Evolutionary conservation across 2,797 vertebrate species (phyloP).

Genomic region (Pipistrellus pipistrellus): DNA sequence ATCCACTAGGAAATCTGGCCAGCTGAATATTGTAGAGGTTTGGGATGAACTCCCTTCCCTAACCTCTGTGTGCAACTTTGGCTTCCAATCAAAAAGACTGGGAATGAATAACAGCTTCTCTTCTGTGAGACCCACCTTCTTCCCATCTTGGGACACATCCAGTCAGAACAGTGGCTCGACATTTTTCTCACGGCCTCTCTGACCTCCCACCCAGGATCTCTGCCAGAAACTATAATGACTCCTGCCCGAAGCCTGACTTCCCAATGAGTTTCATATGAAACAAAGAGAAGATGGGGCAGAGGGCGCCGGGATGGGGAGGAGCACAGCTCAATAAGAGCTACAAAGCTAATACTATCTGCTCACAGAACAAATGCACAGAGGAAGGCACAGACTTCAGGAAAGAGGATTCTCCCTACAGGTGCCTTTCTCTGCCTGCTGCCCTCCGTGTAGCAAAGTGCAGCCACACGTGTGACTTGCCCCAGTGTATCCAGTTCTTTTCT

Average conservation of each 20-base stretch:
- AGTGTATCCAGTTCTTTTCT: background rate
- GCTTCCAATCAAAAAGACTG: constrained; percentile 28
- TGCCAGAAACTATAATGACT: constrained; percentile 78
- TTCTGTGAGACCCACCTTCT: constrained; percentile 45
- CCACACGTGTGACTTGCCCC: background rate
- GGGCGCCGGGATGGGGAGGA: background rate
- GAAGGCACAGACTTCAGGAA: background rate
- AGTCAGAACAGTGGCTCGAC: constrained; percentile 63
- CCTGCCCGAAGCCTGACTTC: constrained; percentile 49
- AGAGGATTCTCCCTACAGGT: background rate
- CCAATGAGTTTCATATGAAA: constrained; percentile 70
- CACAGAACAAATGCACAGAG: background rate
- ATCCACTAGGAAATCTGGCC: background rate
- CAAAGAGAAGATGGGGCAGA: constrained; percentile 16
- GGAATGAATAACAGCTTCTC: constrained; percentile 26
- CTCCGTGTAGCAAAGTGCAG: background rate
- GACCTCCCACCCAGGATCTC: constrained; percentile 81
- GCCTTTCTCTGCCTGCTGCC: background rate
- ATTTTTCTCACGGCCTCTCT: constrained; percentile 87
- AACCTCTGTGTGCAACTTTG: background rate
- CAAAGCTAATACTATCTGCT: background rate
- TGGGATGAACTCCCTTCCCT: constrained; percentile 6
- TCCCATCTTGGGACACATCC: constrained; percentile 80
- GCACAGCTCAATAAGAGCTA: background rate
- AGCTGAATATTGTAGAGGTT: background rate